These are phyloP conservation scores for Turritopsis dohrnii DNA, from an alignment of 30 jellyfish, hydroid and myxozoan genomes.

Conservation along the genomic window DNA sequence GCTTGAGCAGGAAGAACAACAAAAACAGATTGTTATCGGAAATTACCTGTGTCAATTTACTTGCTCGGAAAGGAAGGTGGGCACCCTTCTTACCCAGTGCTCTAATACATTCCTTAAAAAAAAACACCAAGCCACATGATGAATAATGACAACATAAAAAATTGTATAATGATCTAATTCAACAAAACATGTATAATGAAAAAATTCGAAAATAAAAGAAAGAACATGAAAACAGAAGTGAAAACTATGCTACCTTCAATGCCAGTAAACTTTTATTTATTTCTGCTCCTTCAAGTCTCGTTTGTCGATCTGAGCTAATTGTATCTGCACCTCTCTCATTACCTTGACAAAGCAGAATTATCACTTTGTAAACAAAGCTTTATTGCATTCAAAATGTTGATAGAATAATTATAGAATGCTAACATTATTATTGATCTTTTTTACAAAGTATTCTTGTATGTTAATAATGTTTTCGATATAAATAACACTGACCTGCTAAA, in stretches of 20 bases:
- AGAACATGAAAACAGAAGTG: background rate
- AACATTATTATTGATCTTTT: no score
- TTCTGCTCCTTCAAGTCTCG: constrained; percentile 98
- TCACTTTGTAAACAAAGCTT: no score
- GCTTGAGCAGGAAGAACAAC: background rate
- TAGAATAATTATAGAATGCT: no score
- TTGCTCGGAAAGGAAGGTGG: constrained; percentile 96
- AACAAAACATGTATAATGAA: background rate
- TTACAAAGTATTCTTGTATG: no score
- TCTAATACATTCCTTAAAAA: constrained; percentile 76
- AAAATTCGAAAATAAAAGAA: background rate
- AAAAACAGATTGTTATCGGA: background rate
- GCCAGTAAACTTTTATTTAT: constrained; percentile 95
- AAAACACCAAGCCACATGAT: no score
- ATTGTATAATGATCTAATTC: background rate
- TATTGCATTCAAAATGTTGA: no score
- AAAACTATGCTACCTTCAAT: constrained; percentile 29
- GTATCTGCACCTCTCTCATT: constrained; percentile 98
- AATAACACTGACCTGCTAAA: constrained; percentile 61
- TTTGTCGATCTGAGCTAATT: constrained; percentile 85
- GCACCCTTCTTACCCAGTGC: constrained; percentile 98
- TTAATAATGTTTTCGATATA: background rate
- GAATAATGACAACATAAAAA: background rate
- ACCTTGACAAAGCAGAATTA: constrained; percentile 28
- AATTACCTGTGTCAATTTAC: constrained; percentile 94